Evolutionary conservation across 2,113 vertebrate species (phyloP).

Genomic region (Passer montanus): DNA sequence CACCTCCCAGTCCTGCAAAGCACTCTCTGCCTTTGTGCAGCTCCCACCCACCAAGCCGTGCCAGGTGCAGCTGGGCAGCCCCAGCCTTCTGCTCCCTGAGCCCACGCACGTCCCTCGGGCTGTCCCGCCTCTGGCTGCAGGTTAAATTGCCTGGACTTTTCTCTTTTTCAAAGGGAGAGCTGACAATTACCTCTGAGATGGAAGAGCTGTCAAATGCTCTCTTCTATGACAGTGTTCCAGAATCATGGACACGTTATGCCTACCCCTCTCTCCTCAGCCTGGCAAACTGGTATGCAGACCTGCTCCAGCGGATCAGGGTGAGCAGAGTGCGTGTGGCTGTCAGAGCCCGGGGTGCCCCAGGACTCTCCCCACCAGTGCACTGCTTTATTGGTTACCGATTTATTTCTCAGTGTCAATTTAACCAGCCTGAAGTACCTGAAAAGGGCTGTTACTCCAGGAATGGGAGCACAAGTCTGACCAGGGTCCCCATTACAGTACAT

Average conservation of each 20-base stretch:
- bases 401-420: background rate
- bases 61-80: rapidly evolving
- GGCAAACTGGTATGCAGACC: slow-evolving; percentile 72
- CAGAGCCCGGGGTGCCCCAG: background rate
- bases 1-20: background rate
- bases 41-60: rapidly evolving
- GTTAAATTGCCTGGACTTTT: background rate
- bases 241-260: slow-evolving; percentile 70
- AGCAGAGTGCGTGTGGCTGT: background rate
- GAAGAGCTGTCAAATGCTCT: slow-evolving; percentile 75
- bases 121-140: background rate
- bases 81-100: background rate
- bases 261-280: slow-evolving; percentile 78
- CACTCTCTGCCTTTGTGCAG: rapidly evolving
- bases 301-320: slow-evolving; percentile 73
- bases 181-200: slow-evolving; percentile 78
- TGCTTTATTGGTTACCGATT: background rate
- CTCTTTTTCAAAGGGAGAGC: slow-evolving; percentile 67
- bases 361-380: background rate
- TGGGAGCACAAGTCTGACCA: background rate
- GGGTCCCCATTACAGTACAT: background rate
- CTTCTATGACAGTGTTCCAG: slow-evolving; percentile 71
- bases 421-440: background rate
- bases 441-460: background rate
- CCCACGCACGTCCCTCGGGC: background rate